Percentiles rank a stretch among this genome's conserved stretches.
Conservation (phyloP, 30 jellyfish, hydroid and myxozoan genomes). For the Pelagia noctiluca region DNA sequence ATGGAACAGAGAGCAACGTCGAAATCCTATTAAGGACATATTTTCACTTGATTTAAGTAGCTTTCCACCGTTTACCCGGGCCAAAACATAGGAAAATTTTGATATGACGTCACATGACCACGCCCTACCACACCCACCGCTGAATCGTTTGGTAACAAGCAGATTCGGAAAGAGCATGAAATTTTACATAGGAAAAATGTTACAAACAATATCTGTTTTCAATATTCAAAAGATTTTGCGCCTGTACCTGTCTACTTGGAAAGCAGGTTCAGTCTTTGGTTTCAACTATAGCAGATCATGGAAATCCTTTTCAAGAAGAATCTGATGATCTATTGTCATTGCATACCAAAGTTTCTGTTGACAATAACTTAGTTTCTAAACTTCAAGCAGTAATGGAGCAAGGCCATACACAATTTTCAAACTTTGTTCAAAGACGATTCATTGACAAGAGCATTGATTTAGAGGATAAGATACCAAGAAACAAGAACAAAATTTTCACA, state of each 20-base stretch:
- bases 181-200: constrained; percentile 13
- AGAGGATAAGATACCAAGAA: constrained; percentile 43
- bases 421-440: constrained; percentile 33
- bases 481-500: constrained; percentile 7
- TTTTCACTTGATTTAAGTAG: constrained; percentile 6
- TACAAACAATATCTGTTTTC: constrained; percentile 16
- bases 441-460: constrained; percentile 19
- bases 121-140: constrained; percentile 33
- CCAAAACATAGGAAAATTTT: constrained; percentile 18
- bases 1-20: constrained; percentile 7
- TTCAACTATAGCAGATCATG: constrained; percentile 26
- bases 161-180: constrained; percentile 26
- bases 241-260: constrained; percentile 29
- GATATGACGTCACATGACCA: constrained; percentile 24
- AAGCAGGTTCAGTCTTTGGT: too few relatives aligned
- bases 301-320: constrained; percentile 68
- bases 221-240: constrained; percentile 18
- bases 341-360: constrained; percentile 30
- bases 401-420: constrained; percentile 31
- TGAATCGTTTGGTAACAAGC: constrained; percentile 19
- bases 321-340: constrained; percentile 48
- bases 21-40: constrained; percentile 2
- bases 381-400: constrained; percentile 26
- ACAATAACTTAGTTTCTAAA: neutral
- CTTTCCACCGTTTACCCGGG: constrained; percentile 22